These are phyloP conservation scores for Nemopilema nomurai DNA, from an alignment of 30 jellyfish, hydroid and myxozoan species.

Conservation along the genomic window DNA sequence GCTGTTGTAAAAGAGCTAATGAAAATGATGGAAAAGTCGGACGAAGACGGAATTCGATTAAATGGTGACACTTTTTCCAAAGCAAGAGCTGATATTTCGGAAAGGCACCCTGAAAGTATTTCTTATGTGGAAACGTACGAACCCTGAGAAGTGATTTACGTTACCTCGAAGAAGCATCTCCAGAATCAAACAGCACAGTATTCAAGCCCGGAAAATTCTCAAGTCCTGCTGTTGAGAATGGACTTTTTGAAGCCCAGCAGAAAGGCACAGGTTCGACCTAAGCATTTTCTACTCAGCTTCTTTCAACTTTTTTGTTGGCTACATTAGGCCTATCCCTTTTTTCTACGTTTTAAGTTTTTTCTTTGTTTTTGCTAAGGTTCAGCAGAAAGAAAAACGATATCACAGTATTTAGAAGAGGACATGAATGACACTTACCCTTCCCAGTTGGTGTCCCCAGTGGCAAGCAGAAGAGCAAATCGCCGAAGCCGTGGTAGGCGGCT, in stretches of 20 bases:
- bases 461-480: slow-evolving; percentile 14
- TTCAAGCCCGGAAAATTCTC: slow-evolving; percentile 5
- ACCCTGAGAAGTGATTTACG: neutral
- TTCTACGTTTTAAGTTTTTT: neutral
- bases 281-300: neutral
- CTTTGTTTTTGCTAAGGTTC: neutral
- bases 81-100: neutral
- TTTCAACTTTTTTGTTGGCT: too few species aligned
- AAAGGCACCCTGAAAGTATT: neutral
- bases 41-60: slow-evolving; percentile 8
- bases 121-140: neutral
- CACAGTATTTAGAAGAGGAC: slow-evolving; percentile 79
- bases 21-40: slow-evolving; percentile 38
- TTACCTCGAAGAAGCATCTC: slow-evolving; percentile 1
- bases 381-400: slow-evolving; percentile 52
- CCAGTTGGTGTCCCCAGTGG: neutral
- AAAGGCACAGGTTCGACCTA: too few species aligned
- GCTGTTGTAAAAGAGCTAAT: slow-evolving; percentile 50
- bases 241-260: neutral
- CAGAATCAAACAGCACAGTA: slow-evolving; percentile 1
- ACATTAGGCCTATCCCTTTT: too few species aligned
- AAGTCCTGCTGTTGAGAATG: slow-evolving; percentile 22
- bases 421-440: slow-evolving; percentile 21
- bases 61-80: neutral
- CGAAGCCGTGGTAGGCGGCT: slow-evolving; percentile 57